A percentile compares a stretch with the other conserved stretches of the same genome.
Conservation (phyloP, 2,113 vertebrate species). For the Athene cunicularia region DNA sequence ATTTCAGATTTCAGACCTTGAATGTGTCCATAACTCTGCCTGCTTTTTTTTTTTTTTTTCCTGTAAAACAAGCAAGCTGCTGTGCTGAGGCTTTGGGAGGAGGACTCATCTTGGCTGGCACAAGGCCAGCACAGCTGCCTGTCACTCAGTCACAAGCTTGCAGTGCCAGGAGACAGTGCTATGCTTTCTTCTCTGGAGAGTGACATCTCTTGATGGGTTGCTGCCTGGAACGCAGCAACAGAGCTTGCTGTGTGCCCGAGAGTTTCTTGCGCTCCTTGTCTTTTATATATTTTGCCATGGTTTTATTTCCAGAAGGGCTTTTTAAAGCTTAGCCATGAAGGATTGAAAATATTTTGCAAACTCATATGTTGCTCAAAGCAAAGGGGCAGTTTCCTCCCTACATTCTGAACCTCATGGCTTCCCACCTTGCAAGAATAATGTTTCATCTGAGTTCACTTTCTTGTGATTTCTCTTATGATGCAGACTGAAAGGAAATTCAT, state of each 20-base stretch:
- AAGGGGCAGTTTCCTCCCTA: not conserved
- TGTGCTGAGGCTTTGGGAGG: not conserved
- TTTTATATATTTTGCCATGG: not conserved
- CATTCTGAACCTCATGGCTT: not conserved
- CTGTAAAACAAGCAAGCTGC: not conserved
- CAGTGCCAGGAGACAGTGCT: not conserved
- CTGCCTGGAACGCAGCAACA: constrained; percentile 20
- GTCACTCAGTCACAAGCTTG: constrained; percentile 2
- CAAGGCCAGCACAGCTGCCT: constrained; percentile 48
- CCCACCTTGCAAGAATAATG: not conserved
- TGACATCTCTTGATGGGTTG: constrained; percentile 8
- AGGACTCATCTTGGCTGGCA: not conserved
- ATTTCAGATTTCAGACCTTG: not conserved
- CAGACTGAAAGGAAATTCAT: not conserved
- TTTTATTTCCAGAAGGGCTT: not conserved
- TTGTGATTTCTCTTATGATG: not conserved
- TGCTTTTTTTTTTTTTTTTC: not conserved
- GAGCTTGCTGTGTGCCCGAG: not conserved
- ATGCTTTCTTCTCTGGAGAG: constrained; percentile 13
- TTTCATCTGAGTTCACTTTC: not conserved
- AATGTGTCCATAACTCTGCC: not conserved
- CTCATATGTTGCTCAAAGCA: not conserved
- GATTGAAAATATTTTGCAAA: not conserved
- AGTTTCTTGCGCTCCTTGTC: not conserved
- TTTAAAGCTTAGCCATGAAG: not conserved